Evolutionary conservation across 1,140 invertebrate genomes (phyloP).

Genomic region (Macrobrachium nipponense): DNA sequence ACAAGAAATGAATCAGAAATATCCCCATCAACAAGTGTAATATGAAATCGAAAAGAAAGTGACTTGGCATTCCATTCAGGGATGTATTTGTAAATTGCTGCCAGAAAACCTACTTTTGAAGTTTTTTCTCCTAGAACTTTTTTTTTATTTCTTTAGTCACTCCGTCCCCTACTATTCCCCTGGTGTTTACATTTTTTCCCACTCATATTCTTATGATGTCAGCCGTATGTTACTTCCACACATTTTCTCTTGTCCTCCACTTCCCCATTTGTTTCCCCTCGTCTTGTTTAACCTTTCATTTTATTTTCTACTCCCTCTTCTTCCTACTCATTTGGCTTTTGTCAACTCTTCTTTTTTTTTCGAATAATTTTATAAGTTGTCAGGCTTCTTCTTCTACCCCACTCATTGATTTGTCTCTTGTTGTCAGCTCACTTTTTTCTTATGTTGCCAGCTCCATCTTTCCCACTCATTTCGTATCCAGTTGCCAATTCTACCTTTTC

Average conservation of each 20-base stretch:
- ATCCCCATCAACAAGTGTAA: no score
- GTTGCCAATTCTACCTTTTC: no score
- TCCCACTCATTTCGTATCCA: no score
- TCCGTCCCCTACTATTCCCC: no score
- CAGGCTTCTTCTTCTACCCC: no score
- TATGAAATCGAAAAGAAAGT: no score
- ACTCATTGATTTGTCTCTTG: no score
- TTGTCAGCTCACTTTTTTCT: no score
- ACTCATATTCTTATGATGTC: background rate
- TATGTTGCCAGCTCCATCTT: background rate
- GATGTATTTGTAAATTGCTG: background rate
- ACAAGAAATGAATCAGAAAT: background rate
- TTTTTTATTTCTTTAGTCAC: background rate
- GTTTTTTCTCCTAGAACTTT: background rate
- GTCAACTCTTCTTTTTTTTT: background rate
- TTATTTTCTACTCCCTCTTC: background rate
- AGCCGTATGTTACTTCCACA: background rate
- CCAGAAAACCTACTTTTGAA: background rate
- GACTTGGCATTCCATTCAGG: background rate
- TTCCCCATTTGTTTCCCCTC: background rate
- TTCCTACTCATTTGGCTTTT: background rate
- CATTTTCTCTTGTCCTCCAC: background rate
- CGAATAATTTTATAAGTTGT: background rate
- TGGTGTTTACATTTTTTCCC: slow-evolving; percentile 11
- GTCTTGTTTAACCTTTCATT: background rate